phyloP scores from a whole-genome alignment of 2,888 invertebrate genomes.

The Bimastos eiseni region DNA sequence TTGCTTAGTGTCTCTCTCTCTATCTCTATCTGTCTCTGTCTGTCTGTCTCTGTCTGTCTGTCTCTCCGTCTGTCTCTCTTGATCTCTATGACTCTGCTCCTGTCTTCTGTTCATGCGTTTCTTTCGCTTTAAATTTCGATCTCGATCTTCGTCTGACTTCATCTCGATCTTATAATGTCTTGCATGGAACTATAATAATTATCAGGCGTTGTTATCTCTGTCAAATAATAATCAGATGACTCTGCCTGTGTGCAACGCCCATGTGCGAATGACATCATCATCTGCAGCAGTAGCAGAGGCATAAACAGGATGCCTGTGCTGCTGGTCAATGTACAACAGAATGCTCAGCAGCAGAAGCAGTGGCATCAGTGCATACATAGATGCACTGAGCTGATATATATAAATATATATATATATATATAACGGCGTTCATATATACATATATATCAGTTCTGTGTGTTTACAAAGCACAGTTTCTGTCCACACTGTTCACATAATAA shows the following conservation, averaged over 20 bases:
- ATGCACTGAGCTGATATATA: too few species aligned
- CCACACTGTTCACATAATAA: not conserved
- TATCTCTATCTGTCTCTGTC: not conserved
- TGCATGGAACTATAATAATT: not conserved
- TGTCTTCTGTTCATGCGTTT: not conserved
- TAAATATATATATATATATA: too few species aligned
- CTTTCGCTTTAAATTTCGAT: not conserved
- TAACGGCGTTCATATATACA: too few species aligned
- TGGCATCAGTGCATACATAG: too few species aligned
- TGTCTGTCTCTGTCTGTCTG: not conserved
- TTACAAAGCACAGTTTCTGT: constrained; percentile 4
- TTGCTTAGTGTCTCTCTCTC: not conserved
- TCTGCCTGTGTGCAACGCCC: not conserved
- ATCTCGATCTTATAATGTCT: not conserved
- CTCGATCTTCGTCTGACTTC: not conserved
- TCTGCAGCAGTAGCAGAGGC: not conserved
- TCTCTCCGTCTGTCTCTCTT: not conserved
- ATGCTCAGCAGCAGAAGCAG: not conserved
- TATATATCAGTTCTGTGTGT: not conserved
- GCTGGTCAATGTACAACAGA: not conserved
- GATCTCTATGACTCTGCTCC: not conserved
- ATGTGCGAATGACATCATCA: not conserved
- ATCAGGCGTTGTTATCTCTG: not conserved
- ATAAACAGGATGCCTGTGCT: not conserved
- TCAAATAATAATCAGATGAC: not conserved